A percentile compares a stretch with the other conserved stretches of the same genome.
phyloP scores from a whole-genome alignment of 2,888 invertebrate species.

The Apoda limacodes region DNA sequence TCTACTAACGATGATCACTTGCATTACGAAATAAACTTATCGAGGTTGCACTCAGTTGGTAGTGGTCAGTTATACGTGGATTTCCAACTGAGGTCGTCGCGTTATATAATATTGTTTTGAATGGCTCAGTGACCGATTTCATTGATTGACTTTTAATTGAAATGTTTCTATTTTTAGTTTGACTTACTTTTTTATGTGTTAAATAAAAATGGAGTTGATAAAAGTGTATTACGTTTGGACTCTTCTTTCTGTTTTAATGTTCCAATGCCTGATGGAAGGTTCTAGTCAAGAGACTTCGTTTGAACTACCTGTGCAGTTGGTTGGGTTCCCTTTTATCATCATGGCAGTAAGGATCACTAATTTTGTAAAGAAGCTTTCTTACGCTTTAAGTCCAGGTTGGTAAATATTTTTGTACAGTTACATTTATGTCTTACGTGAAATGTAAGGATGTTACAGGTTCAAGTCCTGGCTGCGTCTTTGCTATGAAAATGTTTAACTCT shows the following conservation, averaged over 20 bases:
- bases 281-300: slow-evolving; percentile 66
- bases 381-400: slow-evolving; percentile 84
- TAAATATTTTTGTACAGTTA: too few species aligned
- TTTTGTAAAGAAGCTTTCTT: slow-evolving; percentile 85
- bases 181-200: neutral
- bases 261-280: slow-evolving; percentile 45
- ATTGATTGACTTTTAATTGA: too few species aligned
- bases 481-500: too few species aligned
- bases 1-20: slow-evolving; percentile 30
- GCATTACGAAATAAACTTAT: slow-evolving; percentile 40
- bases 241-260: slow-evolving; percentile 37
- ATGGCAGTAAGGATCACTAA: slow-evolving; percentile 83
- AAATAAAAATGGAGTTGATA: slow-evolving; percentile 38
- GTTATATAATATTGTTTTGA: slow-evolving; percentile 22
- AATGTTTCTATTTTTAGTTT: too few species aligned
- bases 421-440: too few species aligned
- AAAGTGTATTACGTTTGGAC: slow-evolving; percentile 48
- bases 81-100: slow-evolving; percentile 43
- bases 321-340: slow-evolving; percentile 87
- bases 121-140: too few species aligned
- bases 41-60: slow-evolving; percentile 26
- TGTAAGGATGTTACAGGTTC: too few species aligned
- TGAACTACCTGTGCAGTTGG: slow-evolving; percentile 83
- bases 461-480: too few species aligned
- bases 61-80: slow-evolving; percentile 46